A percentile compares a stretch with the other conserved stretches of the same genome.
Conservation (phyloP, 1,140 invertebrate genomes). For the Lepidurus apus region DNA sequence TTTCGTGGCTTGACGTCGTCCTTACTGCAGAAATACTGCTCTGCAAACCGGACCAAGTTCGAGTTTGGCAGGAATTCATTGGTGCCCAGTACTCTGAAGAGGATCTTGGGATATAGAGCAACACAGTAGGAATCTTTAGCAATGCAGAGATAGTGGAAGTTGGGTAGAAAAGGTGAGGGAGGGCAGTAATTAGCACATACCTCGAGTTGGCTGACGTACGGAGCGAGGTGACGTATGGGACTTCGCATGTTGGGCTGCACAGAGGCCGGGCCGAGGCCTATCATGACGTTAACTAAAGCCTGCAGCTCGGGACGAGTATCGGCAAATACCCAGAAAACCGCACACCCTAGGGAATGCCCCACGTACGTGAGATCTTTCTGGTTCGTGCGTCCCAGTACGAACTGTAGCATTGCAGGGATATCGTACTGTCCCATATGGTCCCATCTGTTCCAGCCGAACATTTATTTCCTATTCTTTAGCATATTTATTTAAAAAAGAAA, state of each 20-base stretch:
- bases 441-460: conserved; percentile 49
- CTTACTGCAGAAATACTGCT: conserved; percentile 13
- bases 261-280: conserved; percentile 62
- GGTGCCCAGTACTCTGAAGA: neutral
- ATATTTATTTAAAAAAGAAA: neutral
- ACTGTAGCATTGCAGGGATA: conserved; percentile 52
- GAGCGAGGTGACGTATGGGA: conserved; percentile 44
- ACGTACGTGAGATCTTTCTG: conserved; percentile 58
- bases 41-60: neutral
- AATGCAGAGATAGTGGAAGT: neutral
- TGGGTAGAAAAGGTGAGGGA: neutral
- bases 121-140: neutral
- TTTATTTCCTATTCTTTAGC: neutral
- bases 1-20: conserved; percentile 46
- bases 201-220: conserved; percentile 24
- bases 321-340: conserved; percentile 53
- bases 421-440: conserved; percentile 58
- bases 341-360: conserved; percentile 66
- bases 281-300: conserved; percentile 44
- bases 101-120: neutral
- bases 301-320: conserved; percentile 42
- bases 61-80: conserved; percentile 18
- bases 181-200: neutral
- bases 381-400: conserved; percentile 51
- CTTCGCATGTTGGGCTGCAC: conserved; percentile 63